Evolutionary conservation across 1,140 invertebrate species (phyloP).

Genomic region (Spodoptera frugiperda): DNA sequence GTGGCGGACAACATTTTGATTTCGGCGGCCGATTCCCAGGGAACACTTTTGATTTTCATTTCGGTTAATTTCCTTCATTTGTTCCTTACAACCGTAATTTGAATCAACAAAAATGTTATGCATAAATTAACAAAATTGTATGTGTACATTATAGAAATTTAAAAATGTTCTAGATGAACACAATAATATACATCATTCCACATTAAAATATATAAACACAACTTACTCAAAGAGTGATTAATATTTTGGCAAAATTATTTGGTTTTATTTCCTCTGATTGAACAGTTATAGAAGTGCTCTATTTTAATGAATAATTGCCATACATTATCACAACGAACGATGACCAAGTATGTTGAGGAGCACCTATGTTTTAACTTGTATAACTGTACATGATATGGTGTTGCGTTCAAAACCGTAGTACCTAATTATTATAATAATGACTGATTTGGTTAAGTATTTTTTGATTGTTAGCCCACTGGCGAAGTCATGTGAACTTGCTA

Average conservation of each 20-base stretch:
- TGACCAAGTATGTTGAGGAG: slow-evolving; percentile 19
- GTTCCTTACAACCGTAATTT: slow-evolving; percentile 26
- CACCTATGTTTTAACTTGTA: slow-evolving; percentile 3
- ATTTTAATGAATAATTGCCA: slow-evolving; percentile 9
- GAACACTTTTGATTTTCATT: slow-evolving; percentile 89
- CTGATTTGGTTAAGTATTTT: slow-evolving; percentile 75
- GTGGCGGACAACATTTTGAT: slow-evolving; percentile 81
- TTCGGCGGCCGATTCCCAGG: slow-evolving; percentile 85
- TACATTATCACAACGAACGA: slow-evolving; percentile 23
- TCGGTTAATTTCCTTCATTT: slow-evolving; percentile 84
- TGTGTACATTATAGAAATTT: slow-evolving; percentile 38
- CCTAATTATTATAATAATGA: slow-evolving; percentile 64
- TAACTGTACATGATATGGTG: slow-evolving; percentile 19
- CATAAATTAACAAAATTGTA: slow-evolving; percentile 41
- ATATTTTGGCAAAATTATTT: slow-evolving; percentile 6
- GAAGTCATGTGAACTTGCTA: slow-evolving; percentile 35
- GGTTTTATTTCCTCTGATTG: slow-evolving; percentile 23
- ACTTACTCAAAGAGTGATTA: slow-evolving; percentile 32
- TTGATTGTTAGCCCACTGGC: slow-evolving; percentile 37
- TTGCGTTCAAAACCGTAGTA: slow-evolving; percentile 42
- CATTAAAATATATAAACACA: slow-evolving; percentile 47
- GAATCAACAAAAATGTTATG: slow-evolving; percentile 40
- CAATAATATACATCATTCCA: slow-evolving; percentile 56
- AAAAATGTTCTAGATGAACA: slow-evolving; percentile 35
- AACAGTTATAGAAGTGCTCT: slow-evolving; percentile 1